Conservation (phyloP, 2,797 vertebrate species). For the Leuciscus waleckii region DNA sequence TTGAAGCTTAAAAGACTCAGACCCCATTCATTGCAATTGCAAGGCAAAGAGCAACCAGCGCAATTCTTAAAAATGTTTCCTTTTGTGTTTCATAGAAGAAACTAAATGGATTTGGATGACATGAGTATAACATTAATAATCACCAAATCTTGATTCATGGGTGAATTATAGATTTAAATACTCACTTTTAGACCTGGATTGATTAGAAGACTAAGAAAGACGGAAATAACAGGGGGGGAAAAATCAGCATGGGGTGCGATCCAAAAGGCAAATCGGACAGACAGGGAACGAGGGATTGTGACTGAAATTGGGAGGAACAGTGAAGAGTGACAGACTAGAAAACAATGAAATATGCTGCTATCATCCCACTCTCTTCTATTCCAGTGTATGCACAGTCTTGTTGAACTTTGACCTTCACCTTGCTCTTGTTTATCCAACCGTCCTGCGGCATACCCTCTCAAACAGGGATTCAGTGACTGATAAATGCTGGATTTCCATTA, state of each 20-base stretch:
- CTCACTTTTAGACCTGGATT: neutral
- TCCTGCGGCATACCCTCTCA: constrained; percentile 58
- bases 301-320: constrained; percentile 29
- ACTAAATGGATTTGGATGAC: neutral
- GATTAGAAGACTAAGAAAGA: neutral
- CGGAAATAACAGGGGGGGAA: neutral
- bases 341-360: constrained; percentile 22
- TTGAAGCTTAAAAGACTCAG: neutral
- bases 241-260: neutral
- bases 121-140: neutral
- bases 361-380: constrained; percentile 14
- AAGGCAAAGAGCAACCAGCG: neutral
- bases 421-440: constrained; percentile 68
- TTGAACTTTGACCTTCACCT: constrained; percentile 63
- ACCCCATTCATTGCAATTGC: neutral
- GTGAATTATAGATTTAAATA: neutral
- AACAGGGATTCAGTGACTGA: constrained; percentile 69
- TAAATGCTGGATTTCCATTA: constrained; percentile 74
- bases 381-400: neutral
- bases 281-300: neutral
- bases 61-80: neutral
- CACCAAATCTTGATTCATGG: neutral
- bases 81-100: neutral
- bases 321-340: constrained; percentile 45
- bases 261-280: neutral